A percentile compares a stretch with the other conserved stretches of the same genome.
Evolutionary conservation across 2,797 vertebrate species (phyloP).

Genomic region (Petrocephalus schoutedeni): DNA sequence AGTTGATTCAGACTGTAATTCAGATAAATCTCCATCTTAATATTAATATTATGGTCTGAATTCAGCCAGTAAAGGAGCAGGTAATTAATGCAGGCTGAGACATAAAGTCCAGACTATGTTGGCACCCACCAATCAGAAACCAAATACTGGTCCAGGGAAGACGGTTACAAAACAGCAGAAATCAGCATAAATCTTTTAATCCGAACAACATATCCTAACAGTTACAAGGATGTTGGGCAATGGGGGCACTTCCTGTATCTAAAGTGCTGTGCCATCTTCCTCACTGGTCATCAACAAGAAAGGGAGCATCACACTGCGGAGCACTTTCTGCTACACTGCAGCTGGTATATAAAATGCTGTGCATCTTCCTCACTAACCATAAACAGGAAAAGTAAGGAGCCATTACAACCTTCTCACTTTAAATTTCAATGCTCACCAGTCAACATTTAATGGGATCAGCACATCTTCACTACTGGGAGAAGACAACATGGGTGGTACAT

Average conservation of each 20-base stretch:
- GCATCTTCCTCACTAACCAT: background rate
- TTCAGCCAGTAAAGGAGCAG: background rate
- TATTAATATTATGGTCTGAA: background rate
- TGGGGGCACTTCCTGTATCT: background rate
- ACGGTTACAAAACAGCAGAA: background rate
- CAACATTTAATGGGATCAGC: background rate
- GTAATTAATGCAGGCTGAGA: background rate
- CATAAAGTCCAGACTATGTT: background rate
- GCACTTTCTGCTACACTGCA: background rate
- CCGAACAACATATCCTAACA: background rate
- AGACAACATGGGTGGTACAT: background rate
- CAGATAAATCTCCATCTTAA: background rate
- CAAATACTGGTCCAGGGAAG: background rate
- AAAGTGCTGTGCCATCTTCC: background rate
- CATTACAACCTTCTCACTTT: background rate
- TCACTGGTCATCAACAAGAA: background rate
- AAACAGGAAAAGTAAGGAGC: background rate
- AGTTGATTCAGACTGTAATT: background rate
- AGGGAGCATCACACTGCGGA: background rate
- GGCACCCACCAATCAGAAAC: background rate
- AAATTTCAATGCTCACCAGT: background rate
- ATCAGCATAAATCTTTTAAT: background rate
- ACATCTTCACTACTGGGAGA: background rate
- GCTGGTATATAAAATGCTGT: background rate
- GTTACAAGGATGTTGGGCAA: background rate